A percentile compares a stretch with the other conserved stretches of the same genome.
phyloP scores from a whole-genome alignment of 2,797 vertebrate species.

The Crocidura indochinensis region DNA sequence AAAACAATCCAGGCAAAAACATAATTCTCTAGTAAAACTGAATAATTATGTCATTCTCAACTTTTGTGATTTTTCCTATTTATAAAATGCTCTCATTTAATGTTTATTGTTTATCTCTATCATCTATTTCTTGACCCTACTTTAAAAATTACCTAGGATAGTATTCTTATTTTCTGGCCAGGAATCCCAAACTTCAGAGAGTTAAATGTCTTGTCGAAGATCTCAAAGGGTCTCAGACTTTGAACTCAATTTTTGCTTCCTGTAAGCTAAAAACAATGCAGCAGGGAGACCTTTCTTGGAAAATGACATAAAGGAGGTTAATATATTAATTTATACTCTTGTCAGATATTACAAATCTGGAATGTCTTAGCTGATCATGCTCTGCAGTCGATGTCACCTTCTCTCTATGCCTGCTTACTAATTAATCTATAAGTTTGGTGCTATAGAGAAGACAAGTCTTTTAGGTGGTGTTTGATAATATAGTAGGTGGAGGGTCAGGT shows the following conservation, averaged over 20 bases:
- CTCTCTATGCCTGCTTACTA: background rate
- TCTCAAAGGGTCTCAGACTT: background rate
- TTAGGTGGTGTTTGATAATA: background rate
- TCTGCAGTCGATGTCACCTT: background rate
- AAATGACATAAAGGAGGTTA: constrained; percentile 43
- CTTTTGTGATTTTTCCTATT: constrained; percentile 26
- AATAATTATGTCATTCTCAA: background rate
- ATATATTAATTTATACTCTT: constrained; percentile 48
- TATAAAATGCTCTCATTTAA: constrained; percentile 5
- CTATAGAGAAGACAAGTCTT: background rate
- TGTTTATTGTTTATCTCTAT: background rate
- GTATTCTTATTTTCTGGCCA: constrained; percentile 20
- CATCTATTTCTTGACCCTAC: background rate
- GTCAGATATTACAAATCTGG: constrained; percentile 43
- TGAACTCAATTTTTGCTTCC: background rate
- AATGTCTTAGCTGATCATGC: background rate
- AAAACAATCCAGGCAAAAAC: background rate
- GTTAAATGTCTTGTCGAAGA: background rate
- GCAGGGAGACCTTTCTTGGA: constrained; percentile 1
- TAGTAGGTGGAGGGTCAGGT: background rate
- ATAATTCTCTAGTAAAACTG: constrained; percentile 14
- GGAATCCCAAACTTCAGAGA: background rate
- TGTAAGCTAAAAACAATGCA: background rate
- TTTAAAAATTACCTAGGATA: constrained; percentile 23
- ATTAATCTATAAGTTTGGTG: background rate